A percentile compares a stretch with the other conserved stretches of the same genome.
These are phyloP conservation scores for Apogon hyalosoma DNA, from an alignment of 2,797 vertebrate species.

Conservation along the genomic window DNA sequence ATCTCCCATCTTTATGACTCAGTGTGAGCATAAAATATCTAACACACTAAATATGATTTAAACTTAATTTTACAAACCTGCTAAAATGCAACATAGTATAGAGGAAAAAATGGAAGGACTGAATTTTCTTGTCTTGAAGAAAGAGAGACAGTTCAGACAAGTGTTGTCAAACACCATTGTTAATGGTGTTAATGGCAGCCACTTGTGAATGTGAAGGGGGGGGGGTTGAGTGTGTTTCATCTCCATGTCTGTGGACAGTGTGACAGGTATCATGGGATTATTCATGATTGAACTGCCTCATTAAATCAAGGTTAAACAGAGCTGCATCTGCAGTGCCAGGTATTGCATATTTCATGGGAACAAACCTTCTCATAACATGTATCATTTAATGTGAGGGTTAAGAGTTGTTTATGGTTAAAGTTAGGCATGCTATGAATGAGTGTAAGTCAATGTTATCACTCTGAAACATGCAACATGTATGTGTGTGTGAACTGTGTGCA, in stretches of 20 bases:
- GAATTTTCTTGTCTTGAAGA: too few relatives aligned
- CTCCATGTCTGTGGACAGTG: background rate
- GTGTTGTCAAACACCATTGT: conserved; percentile 5
- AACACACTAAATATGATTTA: too few relatives aligned
- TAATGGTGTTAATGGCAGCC: background rate
- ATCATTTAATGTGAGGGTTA: too few relatives aligned
- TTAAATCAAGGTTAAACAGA: conserved; percentile 21
- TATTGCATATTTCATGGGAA: too few relatives aligned
- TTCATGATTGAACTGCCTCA: conserved; percentile 19
- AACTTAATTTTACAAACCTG: too few relatives aligned
- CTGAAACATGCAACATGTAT: background rate
- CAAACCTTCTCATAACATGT: too few relatives aligned
- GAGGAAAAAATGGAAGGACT: too few relatives aligned
- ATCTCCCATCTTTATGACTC: too few relatives aligned
- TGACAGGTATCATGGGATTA: conserved; percentile 5
- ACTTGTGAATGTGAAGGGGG: background rate
- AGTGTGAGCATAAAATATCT: too few relatives aligned
- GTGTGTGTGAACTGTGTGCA: conserved; percentile 11
- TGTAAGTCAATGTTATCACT: background rate
- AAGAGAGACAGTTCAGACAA: background rate
- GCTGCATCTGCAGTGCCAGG: background rate
- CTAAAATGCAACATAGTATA: too few relatives aligned
- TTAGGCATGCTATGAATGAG: too few relatives aligned
- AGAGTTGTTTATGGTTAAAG: too few relatives aligned
- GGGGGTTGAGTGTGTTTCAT: conserved; percentile 2